Base-by-base conservation (phyloP, 2,888 invertebrate genomes). In the Cerceris rybyensis region DNA sequence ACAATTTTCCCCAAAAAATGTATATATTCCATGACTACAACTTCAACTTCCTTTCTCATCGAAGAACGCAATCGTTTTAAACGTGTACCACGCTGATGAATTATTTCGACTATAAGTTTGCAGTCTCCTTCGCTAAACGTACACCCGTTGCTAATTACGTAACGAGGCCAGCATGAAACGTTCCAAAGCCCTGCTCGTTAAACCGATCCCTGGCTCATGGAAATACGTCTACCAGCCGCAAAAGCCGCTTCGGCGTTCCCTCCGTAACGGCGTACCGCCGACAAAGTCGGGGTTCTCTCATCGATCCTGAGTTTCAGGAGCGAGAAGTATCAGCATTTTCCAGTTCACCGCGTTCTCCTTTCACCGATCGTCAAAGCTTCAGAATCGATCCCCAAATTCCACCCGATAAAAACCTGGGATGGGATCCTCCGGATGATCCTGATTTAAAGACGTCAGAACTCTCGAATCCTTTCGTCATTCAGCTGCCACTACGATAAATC, bases 351-450 rank as follows among this genome's bases (percentile, higher is more conserved):
- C 14, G 28, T 57, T 57, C 28, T 42, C 55, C 42, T 70, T 70
- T 55, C 65, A 42, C 16, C 63, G 61, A 46, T 61, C 77, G 49
- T 57, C 70, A 57, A 59, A 78, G 66, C 66, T 14, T 54, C 54
- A 14, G 42, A 42, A 65, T 55, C 55, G 65, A 65, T 52, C 65
- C 54, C 52, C 54, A 42, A 52, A 9, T 65, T 52, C 42, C 39
- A 13, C 46, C 11, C n/a, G 52, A 39, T 66, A 54, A 71, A 76
- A 67, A 72, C 58, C 64, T 16, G 50, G 6, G 28, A 6, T 28
- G 28, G 75, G 65, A 77, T 77, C 60, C 17, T 60, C 49, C 65
- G 73, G 73, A 73, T 77, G 57, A 77, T 77, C 77, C 69, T 77
- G 77, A 74, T 77, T 77, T 74, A 61, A 58, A 74, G 57, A 42